Evolutionary conservation across 2,888 invertebrate species (phyloP).

Genomic region (Omphaloscelis lunosa): DNA sequence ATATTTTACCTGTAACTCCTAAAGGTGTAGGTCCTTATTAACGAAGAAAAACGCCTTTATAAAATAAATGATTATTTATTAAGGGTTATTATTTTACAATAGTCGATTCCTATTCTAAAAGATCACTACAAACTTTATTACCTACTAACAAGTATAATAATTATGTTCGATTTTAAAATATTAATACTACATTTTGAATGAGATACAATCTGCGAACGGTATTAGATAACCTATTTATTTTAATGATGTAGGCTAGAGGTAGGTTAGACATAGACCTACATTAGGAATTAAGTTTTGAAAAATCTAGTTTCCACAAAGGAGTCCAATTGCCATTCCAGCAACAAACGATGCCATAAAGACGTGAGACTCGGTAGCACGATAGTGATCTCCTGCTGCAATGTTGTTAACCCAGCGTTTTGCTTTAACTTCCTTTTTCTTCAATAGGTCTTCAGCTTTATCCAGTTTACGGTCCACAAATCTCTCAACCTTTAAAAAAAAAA

Average conservation of each 20-base stretch:
- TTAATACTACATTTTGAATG: slow-evolving; percentile 5
- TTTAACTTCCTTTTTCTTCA: slow-evolving; percentile 93
- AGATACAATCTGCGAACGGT: slow-evolving; percentile 15
- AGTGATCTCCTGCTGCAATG: slow-evolving; percentile 92
- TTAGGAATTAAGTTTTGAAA: not conserved
- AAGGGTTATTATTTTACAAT: slow-evolving; percentile 29
- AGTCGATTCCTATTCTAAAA: slow-evolving; percentile 35
- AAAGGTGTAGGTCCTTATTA: not conserved
- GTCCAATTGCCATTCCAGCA: slow-evolving; percentile 94
- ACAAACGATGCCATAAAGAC: slow-evolving; percentile 95
- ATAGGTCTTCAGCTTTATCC: slow-evolving; percentile 94
- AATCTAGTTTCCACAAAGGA: slow-evolving; percentile 87
- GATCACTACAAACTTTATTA: slow-evolving; percentile 17
- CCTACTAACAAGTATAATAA: slow-evolving; percentile 21
- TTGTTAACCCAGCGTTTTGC: slow-evolving; percentile 94
- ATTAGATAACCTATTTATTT: not conserved
- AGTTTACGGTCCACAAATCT: slow-evolving; percentile 95
- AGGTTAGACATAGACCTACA: too few relatives aligned
- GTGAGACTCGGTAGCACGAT: slow-evolving; percentile 94
- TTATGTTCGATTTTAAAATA: slow-evolving; percentile 19
- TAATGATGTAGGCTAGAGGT: not conserved
- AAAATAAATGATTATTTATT: slow-evolving; percentile 41
- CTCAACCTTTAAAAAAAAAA: slow-evolving; percentile 92
- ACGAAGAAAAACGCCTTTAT: slow-evolving; percentile 2
- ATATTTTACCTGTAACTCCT: not conserved